A percentile compares a stretch with the other conserved stretches of the same genome.
Evolutionary conservation across 2,797 vertebrate genomes (phyloP).

Genomic region (Mergus octosetaceus): DNA sequence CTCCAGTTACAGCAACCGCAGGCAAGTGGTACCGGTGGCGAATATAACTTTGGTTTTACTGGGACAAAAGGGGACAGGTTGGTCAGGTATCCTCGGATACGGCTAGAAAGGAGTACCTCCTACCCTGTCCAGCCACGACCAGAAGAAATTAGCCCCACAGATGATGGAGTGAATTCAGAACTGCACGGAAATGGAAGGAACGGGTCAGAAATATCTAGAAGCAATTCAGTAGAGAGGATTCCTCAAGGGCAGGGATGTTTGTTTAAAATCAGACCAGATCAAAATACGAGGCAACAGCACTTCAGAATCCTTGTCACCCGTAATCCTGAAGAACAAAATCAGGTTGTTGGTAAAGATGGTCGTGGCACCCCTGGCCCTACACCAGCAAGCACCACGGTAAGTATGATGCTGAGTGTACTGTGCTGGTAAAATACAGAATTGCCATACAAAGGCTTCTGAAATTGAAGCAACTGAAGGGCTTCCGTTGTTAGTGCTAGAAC

Average conservation of each 20-base stretch:
- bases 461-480: not conserved
- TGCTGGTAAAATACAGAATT: rapidly evolving
- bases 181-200: constrained; percentile 59
- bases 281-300: constrained; percentile 86
- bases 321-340: constrained; percentile 77
- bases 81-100: constrained; percentile 88
- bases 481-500: not conserved
- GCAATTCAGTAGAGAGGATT: constrained; percentile 73
- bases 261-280: constrained; percentile 90
- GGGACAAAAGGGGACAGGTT: constrained; percentile 81
- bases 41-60: constrained; percentile 78
- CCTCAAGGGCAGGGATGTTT: constrained; percentile 85
- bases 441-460: not conserved
- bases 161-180: constrained; percentile 31
- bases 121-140: constrained; percentile 80
- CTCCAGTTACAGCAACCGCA: constrained; percentile 89
- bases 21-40: not conserved
- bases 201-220: constrained; percentile 68
- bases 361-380: not conserved
- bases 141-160: constrained; percentile 23
- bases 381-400: constrained; percentile 59
- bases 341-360: constrained; percentile 69
- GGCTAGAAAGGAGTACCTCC: constrained; percentile 86
- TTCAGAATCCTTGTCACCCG: constrained; percentile 93
- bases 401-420: constrained; percentile 15